Evolutionary conservation across 2,797 vertebrate genomes (phyloP).

Genomic region (Sebastes hubbsi): DNA sequence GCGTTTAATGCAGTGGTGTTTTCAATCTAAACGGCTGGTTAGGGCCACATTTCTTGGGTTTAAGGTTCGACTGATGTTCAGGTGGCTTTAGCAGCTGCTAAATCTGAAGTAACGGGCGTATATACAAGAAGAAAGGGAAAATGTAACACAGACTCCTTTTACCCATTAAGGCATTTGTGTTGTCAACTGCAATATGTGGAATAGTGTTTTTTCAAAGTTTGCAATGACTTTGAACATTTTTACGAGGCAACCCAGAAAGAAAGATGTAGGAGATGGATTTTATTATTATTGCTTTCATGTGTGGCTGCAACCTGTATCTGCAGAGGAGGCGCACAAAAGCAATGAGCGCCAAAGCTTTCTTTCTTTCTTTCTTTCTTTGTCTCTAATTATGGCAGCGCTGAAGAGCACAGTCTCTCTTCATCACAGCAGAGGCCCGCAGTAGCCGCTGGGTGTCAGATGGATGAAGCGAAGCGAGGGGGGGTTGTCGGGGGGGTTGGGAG

Average conservation of each 20-base stretch:
- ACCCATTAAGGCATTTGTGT: slow-evolving; percentile 43
- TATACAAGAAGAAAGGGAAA: slow-evolving; percentile 31
- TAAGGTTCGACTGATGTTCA: slow-evolving; percentile 10
- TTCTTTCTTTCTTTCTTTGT: slow-evolving; percentile 41
- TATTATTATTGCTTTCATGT: slow-evolving; percentile 63
- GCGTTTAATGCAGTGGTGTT: neutral
- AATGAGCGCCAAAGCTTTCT: slow-evolving; percentile 28
- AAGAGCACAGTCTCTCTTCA: slow-evolving; percentile 52
- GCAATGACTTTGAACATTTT: slow-evolving; percentile 60
- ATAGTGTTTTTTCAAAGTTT: slow-evolving; percentile 58
- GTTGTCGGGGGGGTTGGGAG: slow-evolving; percentile 1
- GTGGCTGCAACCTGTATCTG: slow-evolving; percentile 49
- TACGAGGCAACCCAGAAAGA: slow-evolving; percentile 40
- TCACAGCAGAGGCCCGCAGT: slow-evolving; percentile 53
- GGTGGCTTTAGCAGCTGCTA: slow-evolving; percentile 31
- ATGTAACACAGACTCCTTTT: slow-evolving; percentile 50
- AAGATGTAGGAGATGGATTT: slow-evolving; percentile 50
- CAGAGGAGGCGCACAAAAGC: slow-evolving; percentile 33
- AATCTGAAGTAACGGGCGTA: slow-evolving; percentile 31
- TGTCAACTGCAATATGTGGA: slow-evolving; percentile 48
- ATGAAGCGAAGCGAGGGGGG: slow-evolving; percentile 26
- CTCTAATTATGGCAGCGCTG: slow-evolving; percentile 60
- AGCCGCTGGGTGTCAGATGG: slow-evolving; percentile 67
- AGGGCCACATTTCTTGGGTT: neutral
- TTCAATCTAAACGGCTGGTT: neutral